Evolutionary conservation across 1,140 invertebrate species (phyloP).

Genomic region (Drosophila sproati): DNA sequence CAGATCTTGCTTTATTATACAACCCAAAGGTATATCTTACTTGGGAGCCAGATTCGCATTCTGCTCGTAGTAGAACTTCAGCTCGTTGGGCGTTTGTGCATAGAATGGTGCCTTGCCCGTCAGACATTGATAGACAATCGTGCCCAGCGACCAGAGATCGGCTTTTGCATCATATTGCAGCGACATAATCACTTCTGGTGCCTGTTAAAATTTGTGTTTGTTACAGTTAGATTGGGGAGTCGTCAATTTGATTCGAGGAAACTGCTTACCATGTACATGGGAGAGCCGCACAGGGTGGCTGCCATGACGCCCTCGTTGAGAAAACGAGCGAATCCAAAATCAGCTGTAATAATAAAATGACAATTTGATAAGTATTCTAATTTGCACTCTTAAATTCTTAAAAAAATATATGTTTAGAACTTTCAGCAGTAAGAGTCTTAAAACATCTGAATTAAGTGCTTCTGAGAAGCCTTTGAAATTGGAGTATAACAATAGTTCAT

Average conservation of each 20-base stretch:
- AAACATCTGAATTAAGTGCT: too few relatives aligned
- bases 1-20: neutral
- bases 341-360: conserved; percentile 86
- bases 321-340: conserved; percentile 99
- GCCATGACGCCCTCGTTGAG: conserved; percentile 99
- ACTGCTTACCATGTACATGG: conserved; percentile 97
- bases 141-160: conserved; percentile 99
- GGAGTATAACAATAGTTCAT: too few relatives aligned
- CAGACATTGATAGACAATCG: conserved; percentile 99
- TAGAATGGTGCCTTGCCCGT: conserved; percentile 99
- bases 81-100: conserved; percentile 98
- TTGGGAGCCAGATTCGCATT: conserved; percentile 97
- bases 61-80: conserved; percentile 99
- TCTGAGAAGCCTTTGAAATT: too few relatives aligned
- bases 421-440: too few relatives aligned
- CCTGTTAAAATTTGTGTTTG: conserved; percentile 86
- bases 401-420: too few relatives aligned
- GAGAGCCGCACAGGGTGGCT: conserved; percentile 99
- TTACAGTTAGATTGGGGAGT: neutral
- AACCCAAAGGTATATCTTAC: conserved; percentile 86
- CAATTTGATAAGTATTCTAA: too few relatives aligned
- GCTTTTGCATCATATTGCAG: conserved; percentile 99
- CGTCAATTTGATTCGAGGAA: neutral
- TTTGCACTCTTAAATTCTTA: too few relatives aligned
- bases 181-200: conserved; percentile 99